Base-by-base conservation (phyloP, 2,113 vertebrate species). In the Percopsis transmontana region DNA sequence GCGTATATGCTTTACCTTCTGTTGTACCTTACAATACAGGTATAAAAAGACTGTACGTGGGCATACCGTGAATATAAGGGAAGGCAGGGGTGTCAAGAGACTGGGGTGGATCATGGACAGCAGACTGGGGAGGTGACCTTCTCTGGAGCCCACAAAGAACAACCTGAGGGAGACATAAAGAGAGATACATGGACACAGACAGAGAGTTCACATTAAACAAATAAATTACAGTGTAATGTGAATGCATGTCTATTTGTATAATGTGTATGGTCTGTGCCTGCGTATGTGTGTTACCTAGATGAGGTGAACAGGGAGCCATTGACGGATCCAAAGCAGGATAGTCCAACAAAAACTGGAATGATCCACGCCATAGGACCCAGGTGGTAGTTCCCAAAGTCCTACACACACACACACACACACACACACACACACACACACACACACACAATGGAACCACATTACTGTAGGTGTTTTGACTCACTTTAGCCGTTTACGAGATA, bases 231-330 rank as follows among this genome's bases (percentile, higher is more conserved):
- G 2, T 21, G 19, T 27, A 27, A 21, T 54, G 9, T 4, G 11
- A 38, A 52, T 23, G 8, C 39, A 54, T 40, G 64, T 59, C 42
- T 54, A 47, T 33, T 33, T 33, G 27, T 33, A 2, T 33, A 33
- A 33, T n/a, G n/a, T n/a, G 27, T 33, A 6, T 33, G 27, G 27
- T 33, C 27, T 33, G 3, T 33, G 27, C 27, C 27, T 58, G 7
- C 10, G 10, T 15, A 40, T 2, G 5, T 9, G 2, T 19, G 10
- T 76, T 89, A 99, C 97, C 97, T 94, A 63, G 97, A 99, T 6
- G 97, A 99, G 0, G 97, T 99, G 87, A 99, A 99, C 60, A 99
- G 90, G 13, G 97, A 99, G 2, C 97, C 97, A 0, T 99, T 99
- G 62, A 99, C 97, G 0, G 97, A 99, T 1, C 97, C 97, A 0